Conservation (phyloP, 2,113 vertebrate genomes). For the Glareola pratincola region DNA sequence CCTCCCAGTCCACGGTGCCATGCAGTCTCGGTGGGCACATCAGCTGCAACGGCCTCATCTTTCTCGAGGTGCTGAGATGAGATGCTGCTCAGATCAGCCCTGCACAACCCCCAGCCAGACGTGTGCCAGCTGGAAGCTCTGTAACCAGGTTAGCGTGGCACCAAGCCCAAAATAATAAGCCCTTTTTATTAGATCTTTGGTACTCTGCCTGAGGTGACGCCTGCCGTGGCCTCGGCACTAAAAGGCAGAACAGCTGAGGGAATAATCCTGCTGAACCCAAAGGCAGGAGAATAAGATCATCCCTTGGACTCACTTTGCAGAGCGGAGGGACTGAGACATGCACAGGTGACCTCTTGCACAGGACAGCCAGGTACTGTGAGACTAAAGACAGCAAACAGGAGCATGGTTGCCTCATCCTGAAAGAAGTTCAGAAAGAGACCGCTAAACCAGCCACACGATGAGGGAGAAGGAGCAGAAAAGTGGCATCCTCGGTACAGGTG, state of each 20-base stretch:
- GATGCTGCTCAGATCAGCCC: background rate
- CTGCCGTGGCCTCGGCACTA: background rate
- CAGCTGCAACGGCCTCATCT: rapidly evolving
- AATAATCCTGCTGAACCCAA: background rate
- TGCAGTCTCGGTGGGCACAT: background rate
- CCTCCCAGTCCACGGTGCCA: background rate
- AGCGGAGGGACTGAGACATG: background rate
- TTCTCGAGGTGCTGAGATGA: background rate
- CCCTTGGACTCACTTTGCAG: background rate
- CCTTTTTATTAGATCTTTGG: background rate
- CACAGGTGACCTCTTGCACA: background rate
- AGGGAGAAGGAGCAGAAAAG: background rate
- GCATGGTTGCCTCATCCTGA: background rate
- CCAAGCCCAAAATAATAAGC: background rate
- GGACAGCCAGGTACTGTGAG: background rate
- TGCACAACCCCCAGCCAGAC: background rate
- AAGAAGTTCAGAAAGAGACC: background rate
- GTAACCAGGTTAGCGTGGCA: background rate
- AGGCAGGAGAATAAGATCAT: background rate
- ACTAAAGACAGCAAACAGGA: background rate
- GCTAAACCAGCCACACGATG: rapidly evolving
- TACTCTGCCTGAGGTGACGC: background rate
- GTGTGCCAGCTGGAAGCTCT: background rate
- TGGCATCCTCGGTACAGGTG: rapidly evolving
- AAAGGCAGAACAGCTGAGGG: background rate